phyloP scores from a whole-genome alignment of 1,140 invertebrate species.

The Spodoptera litura region DNA sequence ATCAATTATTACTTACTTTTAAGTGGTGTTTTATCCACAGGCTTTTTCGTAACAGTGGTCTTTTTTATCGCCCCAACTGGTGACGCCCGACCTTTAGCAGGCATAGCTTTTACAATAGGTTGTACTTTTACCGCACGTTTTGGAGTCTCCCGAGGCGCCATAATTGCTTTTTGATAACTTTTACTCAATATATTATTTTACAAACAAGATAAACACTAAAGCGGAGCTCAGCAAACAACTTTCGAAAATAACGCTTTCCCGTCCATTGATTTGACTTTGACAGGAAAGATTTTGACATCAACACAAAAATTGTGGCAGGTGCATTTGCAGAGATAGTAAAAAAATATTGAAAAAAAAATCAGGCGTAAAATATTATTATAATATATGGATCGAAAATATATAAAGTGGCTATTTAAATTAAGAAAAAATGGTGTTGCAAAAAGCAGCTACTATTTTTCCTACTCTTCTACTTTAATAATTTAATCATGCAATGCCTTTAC shows the following conservation, averaged over 20 bases:
- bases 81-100: conserved; percentile 53
- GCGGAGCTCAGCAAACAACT: neutral
- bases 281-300: neutral
- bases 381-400: no score
- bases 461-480: no score
- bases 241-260: conserved; percentile 37
- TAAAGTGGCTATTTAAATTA: no score
- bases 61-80: conserved; percentile 63
- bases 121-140: conserved; percentile 68
- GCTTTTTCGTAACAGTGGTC: conserved; percentile 55
- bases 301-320: no score
- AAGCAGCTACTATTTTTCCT: no score
- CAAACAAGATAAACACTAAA: neutral
- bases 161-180: conserved; percentile 18
- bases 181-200: neutral
- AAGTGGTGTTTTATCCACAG: conserved; percentile 56
- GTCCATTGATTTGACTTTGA: conserved; percentile 4
- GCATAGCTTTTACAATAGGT: conserved; percentile 46
- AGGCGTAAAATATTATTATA: no score
- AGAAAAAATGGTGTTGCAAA: no score
- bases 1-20: conserved; percentile 45
- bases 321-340: no score
- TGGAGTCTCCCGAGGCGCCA: conserved; percentile 70
- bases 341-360: no score
- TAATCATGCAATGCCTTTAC: no score